These are phyloP conservation scores for Harmothoe impar DNA, from an alignment of 2,888 invertebrate genomes.

Conservation along the genomic window DNA sequence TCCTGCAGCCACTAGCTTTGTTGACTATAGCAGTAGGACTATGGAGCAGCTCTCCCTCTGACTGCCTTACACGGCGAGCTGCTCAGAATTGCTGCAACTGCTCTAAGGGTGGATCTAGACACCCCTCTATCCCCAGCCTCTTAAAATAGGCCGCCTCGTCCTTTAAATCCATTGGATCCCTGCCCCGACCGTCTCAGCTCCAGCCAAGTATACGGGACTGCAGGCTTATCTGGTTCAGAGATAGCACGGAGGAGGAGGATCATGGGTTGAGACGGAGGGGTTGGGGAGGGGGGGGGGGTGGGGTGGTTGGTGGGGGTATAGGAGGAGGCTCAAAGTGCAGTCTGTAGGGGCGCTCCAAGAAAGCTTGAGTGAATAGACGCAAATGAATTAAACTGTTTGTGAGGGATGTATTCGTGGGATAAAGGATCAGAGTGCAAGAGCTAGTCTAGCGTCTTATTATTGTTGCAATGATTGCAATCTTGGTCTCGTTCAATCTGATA, in stretches of 20 bases:
- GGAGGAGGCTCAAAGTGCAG: background rate
- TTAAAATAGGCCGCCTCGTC: background rate
- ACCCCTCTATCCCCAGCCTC: background rate
- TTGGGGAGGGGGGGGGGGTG: no score
- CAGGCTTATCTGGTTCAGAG: background rate
- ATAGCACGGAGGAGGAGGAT: background rate
- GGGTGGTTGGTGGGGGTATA: background rate
- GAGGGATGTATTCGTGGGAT: no score
- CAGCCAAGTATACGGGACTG: slow-evolving; percentile 18
- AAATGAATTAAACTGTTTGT: no score
- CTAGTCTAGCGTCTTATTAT: no score
- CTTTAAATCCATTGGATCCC: slow-evolving; percentile 6
- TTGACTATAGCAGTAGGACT: background rate
- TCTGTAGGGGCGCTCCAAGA: no score
- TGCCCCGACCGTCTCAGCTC: background rate
- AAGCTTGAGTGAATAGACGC: no score
- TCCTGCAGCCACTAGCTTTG: background rate
- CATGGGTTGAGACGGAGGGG: background rate
- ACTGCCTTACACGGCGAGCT: background rate
- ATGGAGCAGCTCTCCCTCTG: no score
- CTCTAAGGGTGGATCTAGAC: background rate
- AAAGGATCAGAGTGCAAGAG: no score
- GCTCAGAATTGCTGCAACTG: background rate
- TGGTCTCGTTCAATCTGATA: no score
- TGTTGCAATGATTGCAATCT: no score